Conservation (phyloP, 53 echinoderm and acorn worm genomes). For the Echinometra lucunter region DNA sequence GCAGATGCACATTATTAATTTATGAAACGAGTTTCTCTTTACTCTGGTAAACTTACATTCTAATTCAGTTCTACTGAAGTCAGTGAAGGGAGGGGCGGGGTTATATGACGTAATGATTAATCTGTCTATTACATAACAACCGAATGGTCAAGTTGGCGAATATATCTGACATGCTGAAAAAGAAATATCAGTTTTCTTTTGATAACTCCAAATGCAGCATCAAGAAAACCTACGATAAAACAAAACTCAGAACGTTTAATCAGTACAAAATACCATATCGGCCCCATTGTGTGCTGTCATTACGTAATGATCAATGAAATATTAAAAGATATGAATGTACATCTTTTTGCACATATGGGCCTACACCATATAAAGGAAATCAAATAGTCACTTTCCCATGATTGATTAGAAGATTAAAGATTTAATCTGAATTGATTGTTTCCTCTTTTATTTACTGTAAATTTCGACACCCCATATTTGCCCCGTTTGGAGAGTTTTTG, state of each 20-base stretch:
- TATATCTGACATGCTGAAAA: background rate
- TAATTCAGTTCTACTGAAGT: background rate
- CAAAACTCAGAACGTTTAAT: too few species aligned
- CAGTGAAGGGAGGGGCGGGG: background rate
- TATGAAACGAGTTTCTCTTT: background rate
- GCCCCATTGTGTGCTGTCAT: background rate
- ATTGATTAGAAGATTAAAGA: background rate
- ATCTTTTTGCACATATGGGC: background rate
- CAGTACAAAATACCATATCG: background rate
- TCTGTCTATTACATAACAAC: background rate
- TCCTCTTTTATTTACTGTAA: background rate
- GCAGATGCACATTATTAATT: background rate
- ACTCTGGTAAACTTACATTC: background rate
- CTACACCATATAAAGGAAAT: background rate
- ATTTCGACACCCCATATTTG: constrained; percentile 7
- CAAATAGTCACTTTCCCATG: background rate
- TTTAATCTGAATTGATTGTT: background rate
- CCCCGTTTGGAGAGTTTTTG: background rate
- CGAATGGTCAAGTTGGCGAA: background rate
- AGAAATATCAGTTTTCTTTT: background rate
- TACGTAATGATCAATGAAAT: background rate
- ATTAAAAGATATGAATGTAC: background rate
- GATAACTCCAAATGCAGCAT: background rate
- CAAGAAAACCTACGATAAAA: background rate
- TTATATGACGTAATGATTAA: constrained; percentile 5